Evolutionary conservation across 1,140 invertebrate species (phyloP).

Genomic region (Lycorma delicatula): DNA sequence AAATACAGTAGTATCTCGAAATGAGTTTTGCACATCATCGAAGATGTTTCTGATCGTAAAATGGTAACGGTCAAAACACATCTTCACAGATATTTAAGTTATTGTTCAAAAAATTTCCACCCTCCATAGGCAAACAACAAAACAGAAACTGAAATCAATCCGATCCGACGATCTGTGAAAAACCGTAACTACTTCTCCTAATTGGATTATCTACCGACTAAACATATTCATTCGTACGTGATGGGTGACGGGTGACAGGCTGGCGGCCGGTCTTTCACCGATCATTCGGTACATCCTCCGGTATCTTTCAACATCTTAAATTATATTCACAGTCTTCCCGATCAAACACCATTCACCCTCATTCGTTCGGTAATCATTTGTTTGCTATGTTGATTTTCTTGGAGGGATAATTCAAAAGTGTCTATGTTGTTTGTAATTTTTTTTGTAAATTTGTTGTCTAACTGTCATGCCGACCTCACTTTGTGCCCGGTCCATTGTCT

Average conservation of each 20-base stretch:
- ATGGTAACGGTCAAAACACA: too few species aligned
- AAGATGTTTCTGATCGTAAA: too few species aligned
- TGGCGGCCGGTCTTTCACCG: neutral
- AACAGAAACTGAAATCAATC: too few species aligned
- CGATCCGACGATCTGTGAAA: too few species aligned
- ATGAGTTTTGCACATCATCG: too few species aligned
- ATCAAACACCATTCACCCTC: neutral
- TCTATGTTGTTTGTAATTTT: slow-evolving; percentile 15
- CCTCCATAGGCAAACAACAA: neutral
- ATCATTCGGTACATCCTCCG: neutral
- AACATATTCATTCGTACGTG: neutral
- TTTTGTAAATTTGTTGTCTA: slow-evolving; percentile 16
- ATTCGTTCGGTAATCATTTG: too few species aligned
- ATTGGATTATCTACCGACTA: too few species aligned
- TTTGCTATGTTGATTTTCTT: slow-evolving; percentile 6
- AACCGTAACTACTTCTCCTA: too few species aligned
- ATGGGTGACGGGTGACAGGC: neutral
- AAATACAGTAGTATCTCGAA: neutral
- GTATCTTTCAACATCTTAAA: neutral
- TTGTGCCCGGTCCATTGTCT: slow-evolving; percentile 18
- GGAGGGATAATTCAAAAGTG: slow-evolving; percentile 15
- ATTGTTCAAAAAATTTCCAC: neutral
- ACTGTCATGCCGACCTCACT: slow-evolving; percentile 12
- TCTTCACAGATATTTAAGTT: neutral
- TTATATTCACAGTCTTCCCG: neutral